A percentile compares a stretch with the other conserved stretches of the same genome.
Conservation (phyloP, 2,888 invertebrate genomes). For the Acrocyrtus sp. region DNA sequence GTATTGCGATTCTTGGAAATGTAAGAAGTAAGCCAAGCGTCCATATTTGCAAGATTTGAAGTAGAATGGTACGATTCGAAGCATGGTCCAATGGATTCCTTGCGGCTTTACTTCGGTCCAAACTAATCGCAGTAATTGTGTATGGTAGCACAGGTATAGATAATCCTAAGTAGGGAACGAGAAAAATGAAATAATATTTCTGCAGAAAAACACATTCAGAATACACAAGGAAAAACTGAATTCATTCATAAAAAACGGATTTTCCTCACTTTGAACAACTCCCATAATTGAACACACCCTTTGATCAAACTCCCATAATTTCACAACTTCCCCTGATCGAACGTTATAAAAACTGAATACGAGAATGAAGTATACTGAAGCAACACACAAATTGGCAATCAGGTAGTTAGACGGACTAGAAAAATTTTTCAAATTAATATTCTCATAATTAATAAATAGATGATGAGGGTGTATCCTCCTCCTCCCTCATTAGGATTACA, state of each 20-base stretch:
- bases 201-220: too few relatives aligned
- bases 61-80: constrained; percentile 19
- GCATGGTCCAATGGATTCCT: constrained; percentile 45
- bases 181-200: too few relatives aligned
- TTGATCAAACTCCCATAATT: constrained; percentile 31
- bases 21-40: constrained; percentile 20
- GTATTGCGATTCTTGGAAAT: constrained; percentile 20
- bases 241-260: not conserved
- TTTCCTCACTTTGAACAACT: constrained; percentile 29
- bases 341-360: constrained; percentile 30
- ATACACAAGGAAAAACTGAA: not conserved
- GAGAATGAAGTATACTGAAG: constrained; percentile 43
- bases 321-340: constrained; percentile 1
- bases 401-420: constrained; percentile 53
- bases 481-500: too few relatives aligned
- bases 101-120: constrained; percentile 53
- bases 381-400: constrained; percentile 54
- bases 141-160: constrained; percentile 40
- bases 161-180: constrained; percentile 21
- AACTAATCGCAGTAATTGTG: constrained; percentile 47
- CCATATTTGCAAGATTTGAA: constrained; percentile 50
- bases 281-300: constrained; percentile 30
- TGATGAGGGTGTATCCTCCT: too few relatives aligned
- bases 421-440: too few relatives aligned
- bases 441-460: too few relatives aligned